These are phyloP conservation scores for Nephrocerus scutellatus DNA, from an alignment of 2,888 invertebrate genomes.

Conservation along the genomic window DNA sequence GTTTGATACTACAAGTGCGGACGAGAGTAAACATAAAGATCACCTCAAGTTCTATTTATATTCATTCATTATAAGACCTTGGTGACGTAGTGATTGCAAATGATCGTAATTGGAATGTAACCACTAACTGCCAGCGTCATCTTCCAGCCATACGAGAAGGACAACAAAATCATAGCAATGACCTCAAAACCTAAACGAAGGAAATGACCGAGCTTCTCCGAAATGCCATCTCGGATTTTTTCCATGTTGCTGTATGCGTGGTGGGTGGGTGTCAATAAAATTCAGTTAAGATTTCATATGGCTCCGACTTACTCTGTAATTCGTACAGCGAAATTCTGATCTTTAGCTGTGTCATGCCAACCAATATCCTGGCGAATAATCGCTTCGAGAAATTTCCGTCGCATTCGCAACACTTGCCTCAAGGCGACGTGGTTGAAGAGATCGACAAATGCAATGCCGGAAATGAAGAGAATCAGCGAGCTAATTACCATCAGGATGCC, in stretches of 20 bases:
- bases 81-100: constrained; percentile 62
- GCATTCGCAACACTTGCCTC: constrained; percentile 52
- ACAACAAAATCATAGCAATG: constrained; percentile 44
- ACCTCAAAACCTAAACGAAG: constrained; percentile 53
- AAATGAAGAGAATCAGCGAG: constrained; percentile 52
- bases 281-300: constrained; percentile 24
- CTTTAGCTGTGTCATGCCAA: constrained; percentile 61
- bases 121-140: constrained; percentile 68
- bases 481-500: constrained; percentile 53
- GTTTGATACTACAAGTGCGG: constrained; percentile 51
- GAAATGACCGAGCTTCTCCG: constrained; percentile 68
- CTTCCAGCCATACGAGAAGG: constrained; percentile 72
- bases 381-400: constrained; percentile 53
- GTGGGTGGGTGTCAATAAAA: neutral
- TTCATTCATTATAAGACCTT: constrained; percentile 52
- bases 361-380: constrained; percentile 60
- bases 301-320: constrained; percentile 61
- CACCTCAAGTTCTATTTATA: neutral
- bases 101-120: constrained; percentile 64
- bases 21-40: too few species aligned
- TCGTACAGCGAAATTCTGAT: constrained; percentile 61
- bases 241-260: constrained; percentile 55
- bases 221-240: constrained; percentile 70
- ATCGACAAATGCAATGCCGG: constrained; percentile 55
- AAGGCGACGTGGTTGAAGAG: constrained; percentile 56